Evolutionary conservation across 2,888 invertebrate species (phyloP).

Genomic region (Dendrolimus pini): DNA sequence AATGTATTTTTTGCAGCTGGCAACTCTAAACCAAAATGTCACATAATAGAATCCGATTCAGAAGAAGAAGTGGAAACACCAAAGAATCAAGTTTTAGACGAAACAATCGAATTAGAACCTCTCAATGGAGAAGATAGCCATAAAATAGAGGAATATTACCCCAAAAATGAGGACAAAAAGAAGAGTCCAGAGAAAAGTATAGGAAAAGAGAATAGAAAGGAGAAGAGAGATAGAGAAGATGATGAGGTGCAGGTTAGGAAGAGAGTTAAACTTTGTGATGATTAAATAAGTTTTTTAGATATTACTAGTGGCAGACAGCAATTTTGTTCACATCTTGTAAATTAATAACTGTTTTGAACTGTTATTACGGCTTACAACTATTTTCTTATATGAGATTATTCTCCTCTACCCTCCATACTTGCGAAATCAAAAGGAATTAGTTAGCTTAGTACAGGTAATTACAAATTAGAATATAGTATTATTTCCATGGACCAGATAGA

Average conservation of each 20-base stretch:
- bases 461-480: too few species aligned
- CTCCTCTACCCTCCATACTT: too few species aligned
- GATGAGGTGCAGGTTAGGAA: conserved; percentile 31
- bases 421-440: too few species aligned
- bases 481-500: too few species aligned
- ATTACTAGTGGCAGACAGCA: too few species aligned
- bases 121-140: conserved; percentile 52
- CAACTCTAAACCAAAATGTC: conserved; percentile 33
- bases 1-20: conserved; percentile 23
- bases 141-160: conserved; percentile 58
- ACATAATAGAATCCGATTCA: conserved; percentile 42
- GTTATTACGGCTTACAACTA: too few species aligned
- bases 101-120: conserved; percentile 40
- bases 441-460: too few species aligned
- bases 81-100: conserved; percentile 45
- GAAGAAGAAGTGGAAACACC: conserved; percentile 21
- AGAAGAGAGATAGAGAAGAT: conserved; percentile 29
- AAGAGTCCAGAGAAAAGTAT: conserved; percentile 36
- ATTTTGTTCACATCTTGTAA: too few species aligned
- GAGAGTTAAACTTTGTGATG: conserved; percentile 29
- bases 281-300: too few species aligned
- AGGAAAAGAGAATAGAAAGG: conserved; percentile 35
- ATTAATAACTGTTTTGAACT: too few species aligned
- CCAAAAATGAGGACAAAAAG: conserved; percentile 33
- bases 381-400: too few species aligned